phyloP scores from a whole-genome alignment of 1,140 invertebrate species.

The Orchestia grillus region DNA sequence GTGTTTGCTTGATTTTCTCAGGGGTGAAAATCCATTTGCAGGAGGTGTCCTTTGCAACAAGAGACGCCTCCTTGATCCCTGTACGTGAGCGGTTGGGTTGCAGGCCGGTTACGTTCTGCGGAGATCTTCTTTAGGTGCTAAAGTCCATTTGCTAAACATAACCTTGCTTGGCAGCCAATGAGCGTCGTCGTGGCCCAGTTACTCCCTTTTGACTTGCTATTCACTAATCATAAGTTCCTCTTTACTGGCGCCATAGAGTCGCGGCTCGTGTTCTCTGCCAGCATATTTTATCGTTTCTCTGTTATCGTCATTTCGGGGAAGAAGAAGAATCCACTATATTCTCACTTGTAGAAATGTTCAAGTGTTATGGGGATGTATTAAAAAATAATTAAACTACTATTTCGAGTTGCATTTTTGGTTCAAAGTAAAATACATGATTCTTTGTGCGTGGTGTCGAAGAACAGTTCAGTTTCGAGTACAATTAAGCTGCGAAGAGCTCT shows the following conservation, averaged over 20 bases:
- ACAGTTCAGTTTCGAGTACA: not conserved
- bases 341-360: not conserved
- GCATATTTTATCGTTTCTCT: not conserved
- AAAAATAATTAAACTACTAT: not conserved
- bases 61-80: not conserved
- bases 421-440: not conserved
- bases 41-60: not conserved
- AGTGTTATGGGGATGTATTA: not conserved
- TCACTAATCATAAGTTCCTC: not conserved
- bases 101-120: not conserved
- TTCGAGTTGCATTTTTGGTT: not conserved
- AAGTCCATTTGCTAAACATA: slow-evolving; percentile 49
- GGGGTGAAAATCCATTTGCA: not conserved
- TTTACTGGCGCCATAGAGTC: not conserved
- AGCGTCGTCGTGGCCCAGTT: slow-evolving; percentile 19
- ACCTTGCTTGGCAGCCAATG: slow-evolving; percentile 27
- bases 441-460: not conserved
- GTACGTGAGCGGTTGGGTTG: not conserved
- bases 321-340: not conserved
- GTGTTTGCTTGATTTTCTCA: not conserved
- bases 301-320: not conserved
- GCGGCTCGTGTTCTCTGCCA: not conserved
- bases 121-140: not conserved
- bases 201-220: not conserved
- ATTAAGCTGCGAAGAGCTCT: not conserved